Evolutionary conservation across 2,888 invertebrate species (phyloP), one percentile per base, ranked within the genome.

Genomic region (Willowsia nigromaculata): DNA sequence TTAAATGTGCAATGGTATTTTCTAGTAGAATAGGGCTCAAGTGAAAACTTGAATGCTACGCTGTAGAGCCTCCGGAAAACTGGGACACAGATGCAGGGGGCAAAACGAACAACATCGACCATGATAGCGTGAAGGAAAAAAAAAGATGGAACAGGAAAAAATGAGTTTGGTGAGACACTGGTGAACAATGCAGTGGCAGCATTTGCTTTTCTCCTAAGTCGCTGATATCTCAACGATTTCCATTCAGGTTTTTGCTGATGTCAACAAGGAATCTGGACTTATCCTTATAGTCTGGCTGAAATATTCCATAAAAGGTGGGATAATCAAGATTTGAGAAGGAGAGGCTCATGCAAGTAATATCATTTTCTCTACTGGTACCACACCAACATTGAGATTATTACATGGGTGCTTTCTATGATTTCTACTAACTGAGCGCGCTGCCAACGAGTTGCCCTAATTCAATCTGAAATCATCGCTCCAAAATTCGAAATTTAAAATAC

Each of bases 181-280:
- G n/a, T 50, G 68, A 25, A 71, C 68, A 71, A 40, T 40, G 40
- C 37, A 71, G 37, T 65, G 37, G 37, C 22, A 65, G 65, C 37
- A 40, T 40, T 71, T 71, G 68, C 40, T 22, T 27, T 71, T 71
- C 43, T n/a, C 27, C 47, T 1, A 78, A 65, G 43, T 37, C 68
- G 40, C 47, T 87, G 71, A 62, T 59, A 82, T 62, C 37, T 82
- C 37, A 59, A 62, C 40, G 62, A 18, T 40, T 33, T 53, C 25
- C 80, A 82, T 82, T 82, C 43, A 62, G 65, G 37, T 82, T 82
- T 81, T 18, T 53, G 80, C 59, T 56, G 80, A 71, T 71, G 68
- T 71, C 68, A 71, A 71, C 68, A 71, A 71, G 40, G 40, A 71
- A 27, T 27, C 1, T 15, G 33, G 37, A 30, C 40, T 71, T 37